A percentile compares a stretch with the other conserved stretches of the same genome.
phyloP scores from a whole-genome alignment of 2,113 vertebrate species.

The Catharus fuscescens region DNA sequence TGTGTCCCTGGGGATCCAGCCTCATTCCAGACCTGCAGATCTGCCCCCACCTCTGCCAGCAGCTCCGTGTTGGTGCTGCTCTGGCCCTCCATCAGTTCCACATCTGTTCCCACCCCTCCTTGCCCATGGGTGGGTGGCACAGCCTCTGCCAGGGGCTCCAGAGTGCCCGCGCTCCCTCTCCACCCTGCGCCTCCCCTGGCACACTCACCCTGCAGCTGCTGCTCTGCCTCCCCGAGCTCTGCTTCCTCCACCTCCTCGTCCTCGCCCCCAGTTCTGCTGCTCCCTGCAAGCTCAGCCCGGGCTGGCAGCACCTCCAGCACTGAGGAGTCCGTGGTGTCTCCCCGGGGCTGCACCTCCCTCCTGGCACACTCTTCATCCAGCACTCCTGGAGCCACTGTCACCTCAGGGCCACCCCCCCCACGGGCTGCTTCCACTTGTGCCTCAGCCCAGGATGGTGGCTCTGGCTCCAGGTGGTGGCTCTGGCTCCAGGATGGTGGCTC shows the following conservation, averaged over 20 bases:
- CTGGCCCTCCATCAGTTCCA: not conserved
- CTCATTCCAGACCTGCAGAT: not conserved
- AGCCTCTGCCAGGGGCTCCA: fast-evolving
- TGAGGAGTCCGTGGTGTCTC: fast-evolving
- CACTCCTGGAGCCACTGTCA: not conserved
- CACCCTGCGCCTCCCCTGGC: fast-evolving
- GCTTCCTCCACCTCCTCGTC: not conserved
- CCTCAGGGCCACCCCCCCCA: not conserved
- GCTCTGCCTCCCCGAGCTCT: not conserved
- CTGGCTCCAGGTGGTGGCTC: not conserved
- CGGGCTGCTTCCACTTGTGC: not conserved
- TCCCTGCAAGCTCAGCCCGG: not conserved
- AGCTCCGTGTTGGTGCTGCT: not conserved
- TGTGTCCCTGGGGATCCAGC: not conserved
- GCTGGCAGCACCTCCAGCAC: not conserved
- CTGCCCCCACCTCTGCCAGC: not conserved
- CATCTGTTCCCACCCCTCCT: not conserved
- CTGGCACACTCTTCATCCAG: fast-evolving
- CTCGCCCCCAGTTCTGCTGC: fast-evolving
- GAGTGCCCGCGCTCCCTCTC: fast-evolving
- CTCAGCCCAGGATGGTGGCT: not conserved
- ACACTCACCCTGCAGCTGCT: not conserved
- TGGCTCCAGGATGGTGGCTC: not conserved
- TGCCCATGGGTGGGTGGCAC: fast-evolving
- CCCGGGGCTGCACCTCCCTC: fast-evolving